Evolutionary conservation across 2,888 invertebrate species (phyloP), one percentile per base, ranked within the genome.

Genomic region (Philaethria dido): DNA sequence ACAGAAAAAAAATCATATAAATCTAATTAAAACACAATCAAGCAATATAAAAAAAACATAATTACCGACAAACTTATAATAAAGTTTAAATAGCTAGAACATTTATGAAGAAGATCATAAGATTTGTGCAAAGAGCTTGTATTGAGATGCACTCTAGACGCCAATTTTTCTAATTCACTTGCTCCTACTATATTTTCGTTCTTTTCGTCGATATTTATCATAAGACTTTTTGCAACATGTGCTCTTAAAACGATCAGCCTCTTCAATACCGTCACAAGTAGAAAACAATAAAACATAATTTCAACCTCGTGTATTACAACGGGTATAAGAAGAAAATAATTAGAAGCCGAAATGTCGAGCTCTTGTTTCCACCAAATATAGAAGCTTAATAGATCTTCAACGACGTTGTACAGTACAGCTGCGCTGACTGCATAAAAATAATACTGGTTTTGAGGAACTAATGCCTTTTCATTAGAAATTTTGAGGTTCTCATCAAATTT

Each of bases 21-120:
- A 39, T 39, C 2, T 39, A 39, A 39, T 8, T 8, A 1, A 4
- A 8, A 4, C 3, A 52, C 1, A 20, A 36, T 11, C 25, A 39
- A 33, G 11, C 20, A 6, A 48, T 33, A 0, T 8, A 50, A 60
- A 42, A 57, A 2, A 3, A 44, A 11, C 45, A 44, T 50, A 70
- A 45, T 76, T 80, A 90, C 89, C 77, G 86, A 82, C 33, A 88
- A 75, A 75, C 80, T 82, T 82, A 89, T 86, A n/a, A 84, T 72
- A 14, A 77, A 77, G 72, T 86, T 88, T 0, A 89, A 79, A 74
- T 84, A 78, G 54, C 81, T 79, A 1, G 87, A 79, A 72, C 84
- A 86, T 69, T 82, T 81, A 71, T 89, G 83, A 68, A 89, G 75
- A 61, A 81, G 73, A 69, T 87, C 89, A 70, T 88, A 89, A 11